A percentile compares a stretch with the other conserved stretches of the same genome.
Evolutionary conservation across 2,888 invertebrate genomes (phyloP).

Genomic region (Pteria penguin): DNA sequence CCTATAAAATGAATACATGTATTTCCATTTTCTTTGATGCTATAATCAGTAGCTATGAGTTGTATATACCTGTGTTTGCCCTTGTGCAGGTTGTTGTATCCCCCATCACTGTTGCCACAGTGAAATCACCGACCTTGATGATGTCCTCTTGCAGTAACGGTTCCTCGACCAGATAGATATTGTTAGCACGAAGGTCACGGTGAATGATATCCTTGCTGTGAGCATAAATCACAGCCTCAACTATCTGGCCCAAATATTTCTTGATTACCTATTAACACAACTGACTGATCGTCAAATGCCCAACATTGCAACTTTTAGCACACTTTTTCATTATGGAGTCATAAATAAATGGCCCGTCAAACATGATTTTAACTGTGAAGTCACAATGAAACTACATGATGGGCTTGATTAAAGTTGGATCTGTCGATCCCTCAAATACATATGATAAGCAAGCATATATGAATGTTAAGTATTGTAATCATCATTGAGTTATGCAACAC

Average conservation of each 20-base stretch:
- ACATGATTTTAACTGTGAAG: not conserved
- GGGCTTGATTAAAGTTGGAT: not conserved
- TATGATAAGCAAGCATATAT: not conserved
- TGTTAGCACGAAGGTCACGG: slow-evolving; percentile 77
- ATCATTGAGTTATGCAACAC: too few species aligned
- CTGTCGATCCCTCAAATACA: not conserved
- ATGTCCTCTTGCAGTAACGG: slow-evolving; percentile 48
- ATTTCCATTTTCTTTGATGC: too few species aligned
- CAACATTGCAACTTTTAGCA: too few species aligned
- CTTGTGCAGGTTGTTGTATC: slow-evolving; percentile 76
- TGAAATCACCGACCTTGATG: slow-evolving; percentile 75
- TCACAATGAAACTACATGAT: not conserved
- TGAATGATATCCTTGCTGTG: slow-evolving; percentile 76
- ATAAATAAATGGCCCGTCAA: not conserved
- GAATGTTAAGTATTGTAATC: too few species aligned
- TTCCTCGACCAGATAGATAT: slow-evolving; percentile 73
- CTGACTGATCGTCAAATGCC: not conserved
- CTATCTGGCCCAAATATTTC: slow-evolving; percentile 76
- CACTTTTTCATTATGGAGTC: not conserved
- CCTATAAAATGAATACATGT: too few species aligned
- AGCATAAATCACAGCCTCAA: slow-evolving; percentile 75
- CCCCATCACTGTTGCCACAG: slow-evolving; percentile 77
- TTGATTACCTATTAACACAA: slow-evolving; percentile 67
- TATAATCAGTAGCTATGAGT: too few species aligned
- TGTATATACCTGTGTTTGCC: slow-evolving; percentile 68